Conservation (phyloP, 2,888 invertebrate species). For the Heliothis peltigera region DNA sequence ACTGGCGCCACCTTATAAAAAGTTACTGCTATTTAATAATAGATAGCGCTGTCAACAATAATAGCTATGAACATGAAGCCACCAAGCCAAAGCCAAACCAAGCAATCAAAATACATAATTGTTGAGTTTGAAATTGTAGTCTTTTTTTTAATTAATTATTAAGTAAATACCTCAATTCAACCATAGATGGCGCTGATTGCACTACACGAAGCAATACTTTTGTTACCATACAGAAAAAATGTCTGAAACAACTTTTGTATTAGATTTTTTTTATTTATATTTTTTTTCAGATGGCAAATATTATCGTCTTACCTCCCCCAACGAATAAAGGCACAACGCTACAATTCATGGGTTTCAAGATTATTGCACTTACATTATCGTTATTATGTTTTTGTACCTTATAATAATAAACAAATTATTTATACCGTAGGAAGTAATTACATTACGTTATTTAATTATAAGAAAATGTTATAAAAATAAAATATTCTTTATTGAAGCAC, state of each 20-base stretch:
- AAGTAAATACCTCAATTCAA: not conserved
- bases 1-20: not conserved
- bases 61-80: no score
- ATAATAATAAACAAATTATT: not conserved
- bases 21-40: fast-evolving
- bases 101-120: no score
- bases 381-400: slow-evolving; percentile 15
- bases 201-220: no score
- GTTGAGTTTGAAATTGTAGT: no score
- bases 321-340: slow-evolving; percentile 57
- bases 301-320: slow-evolving; percentile 74
- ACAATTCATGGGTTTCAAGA: slow-evolving; percentile 38
- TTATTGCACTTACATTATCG: slow-evolving; percentile 34
- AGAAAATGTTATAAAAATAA: slow-evolving; percentile 8
- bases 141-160: no score
- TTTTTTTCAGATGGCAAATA: slow-evolving; percentile 79
- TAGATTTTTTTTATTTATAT: not conserved
- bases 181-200: slow-evolving; percentile 24
- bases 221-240: no score
- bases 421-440: not conserved
- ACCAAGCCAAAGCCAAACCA: no score
- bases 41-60: slow-evolving; percentile 14
- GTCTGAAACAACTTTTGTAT: no score
- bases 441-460: not conserved
- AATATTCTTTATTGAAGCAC: not conserved